These are phyloP conservation scores for Betta splendens DNA, from an alignment of 2,797 vertebrate genomes.

Conservation along the genomic window DNA sequence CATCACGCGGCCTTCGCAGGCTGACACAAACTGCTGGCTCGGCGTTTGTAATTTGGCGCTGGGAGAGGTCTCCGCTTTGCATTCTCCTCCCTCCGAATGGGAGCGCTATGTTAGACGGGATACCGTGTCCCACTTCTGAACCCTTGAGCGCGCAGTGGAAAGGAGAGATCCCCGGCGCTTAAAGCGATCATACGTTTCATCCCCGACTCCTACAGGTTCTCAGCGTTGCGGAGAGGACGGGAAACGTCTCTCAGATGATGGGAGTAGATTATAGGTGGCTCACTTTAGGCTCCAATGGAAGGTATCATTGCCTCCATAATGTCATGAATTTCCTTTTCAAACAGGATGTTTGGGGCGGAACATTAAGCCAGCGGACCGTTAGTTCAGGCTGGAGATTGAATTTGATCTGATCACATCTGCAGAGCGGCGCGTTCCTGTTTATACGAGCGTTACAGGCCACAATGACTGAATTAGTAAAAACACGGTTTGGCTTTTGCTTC, in stretches of 20 bases:
- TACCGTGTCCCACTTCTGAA: slow-evolving; percentile 18
- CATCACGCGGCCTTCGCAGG: slow-evolving; percentile 58
- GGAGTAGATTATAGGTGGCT: slow-evolving; percentile 29
- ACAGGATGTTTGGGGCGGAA: slow-evolving; percentile 18
- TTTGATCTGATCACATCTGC: slow-evolving; percentile 8
- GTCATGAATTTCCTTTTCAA: slow-evolving; percentile 31
- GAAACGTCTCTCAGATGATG: slow-evolving; percentile 15
- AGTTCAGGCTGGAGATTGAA: slow-evolving; percentile 23
- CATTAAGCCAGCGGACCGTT: slow-evolving; percentile 29
- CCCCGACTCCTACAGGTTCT: slow-evolving; percentile 22
- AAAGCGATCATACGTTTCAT: slow-evolving; percentile 24
- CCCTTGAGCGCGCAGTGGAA: slow-evolving; percentile 4
- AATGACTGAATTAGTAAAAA: neutral
- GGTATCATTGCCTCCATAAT: slow-evolving; percentile 32
- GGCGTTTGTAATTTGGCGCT: slow-evolving; percentile 57
- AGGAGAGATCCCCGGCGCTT: slow-evolving; percentile 8
- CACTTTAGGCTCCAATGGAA: slow-evolving; percentile 19
- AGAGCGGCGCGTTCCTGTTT: neutral
- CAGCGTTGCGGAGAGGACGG: slow-evolving; percentile 11
- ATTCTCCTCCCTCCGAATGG: slow-evolving; percentile 26
- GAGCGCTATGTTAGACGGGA: slow-evolving; percentile 8
- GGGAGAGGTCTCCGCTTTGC: slow-evolving; percentile 24
- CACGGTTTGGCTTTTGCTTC: slow-evolving; percentile 3
- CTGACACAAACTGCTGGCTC: slow-evolving; percentile 53
- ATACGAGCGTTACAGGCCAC: slow-evolving; percentile 6